Evolutionary conservation across 2,797 vertebrate genomes (phyloP), one percentile per base, ranked within the genome.

Genomic region (Tarsius wallacei): DNA sequence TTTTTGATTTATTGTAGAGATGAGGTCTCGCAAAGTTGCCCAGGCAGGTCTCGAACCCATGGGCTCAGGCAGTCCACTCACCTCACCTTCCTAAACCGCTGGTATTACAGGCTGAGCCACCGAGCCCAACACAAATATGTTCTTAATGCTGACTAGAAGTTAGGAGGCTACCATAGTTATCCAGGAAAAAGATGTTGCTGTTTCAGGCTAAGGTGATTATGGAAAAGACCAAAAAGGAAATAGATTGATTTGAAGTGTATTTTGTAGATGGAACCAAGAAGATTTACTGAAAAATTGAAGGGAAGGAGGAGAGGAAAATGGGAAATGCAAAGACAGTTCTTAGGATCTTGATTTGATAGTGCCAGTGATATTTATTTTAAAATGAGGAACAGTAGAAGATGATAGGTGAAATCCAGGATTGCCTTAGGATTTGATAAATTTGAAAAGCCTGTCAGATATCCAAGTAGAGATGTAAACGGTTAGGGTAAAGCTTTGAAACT

Each of bases 371-470:
- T 42, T 42, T 42, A 42, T 77, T 55, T 59, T 47, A 13, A 85
- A 82, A 59, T 63, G 7, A 0, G 19, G 7, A 68, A 42, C 33
- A n/a, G 31, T 83, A 9, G 57, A 86, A 31, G 11, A 66, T n/a
- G 19, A 61, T 11, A 81, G 19, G 24, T 28, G 7, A 74, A 94
- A 63, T 76, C 77, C 7, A 36, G 10, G 12, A 3, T 36, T 66
- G 61, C 33, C 26, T 82, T 82, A 16, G 66, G 15, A 53, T 12
- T 80, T 74, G 42, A 12, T 36, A 66, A 53, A 4, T 92, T 91
- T 95, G 76, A 82, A 98, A 93, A 89, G 17, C 7, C 13, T 49
- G 88, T 64, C 51, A 93, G n/a, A 84, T 4, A 66, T 66, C 36
- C 49, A 66, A 36, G n/a, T 33, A 10, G 68, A 59, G 9, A 68